phyloP scores from a whole-genome alignment of 2,888 invertebrate genomes.

The Plagodis dolabraria region DNA sequence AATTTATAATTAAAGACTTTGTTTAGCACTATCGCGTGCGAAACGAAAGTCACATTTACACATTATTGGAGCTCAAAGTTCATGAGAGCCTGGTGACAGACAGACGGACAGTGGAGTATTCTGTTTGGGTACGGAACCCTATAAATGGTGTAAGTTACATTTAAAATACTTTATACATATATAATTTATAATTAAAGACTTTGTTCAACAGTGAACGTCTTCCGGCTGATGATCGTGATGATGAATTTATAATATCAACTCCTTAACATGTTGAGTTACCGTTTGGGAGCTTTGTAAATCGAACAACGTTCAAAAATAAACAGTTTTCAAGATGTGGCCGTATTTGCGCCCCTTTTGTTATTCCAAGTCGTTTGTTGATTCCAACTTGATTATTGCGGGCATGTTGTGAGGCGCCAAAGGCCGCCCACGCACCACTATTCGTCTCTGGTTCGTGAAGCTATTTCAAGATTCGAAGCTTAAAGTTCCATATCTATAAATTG shows the following conservation, averaged over 20 bases:
- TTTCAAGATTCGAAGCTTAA: constrained; percentile 5
- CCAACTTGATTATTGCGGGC: constrained; percentile 51
- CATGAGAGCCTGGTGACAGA: too few species aligned
- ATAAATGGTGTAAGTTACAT: not conserved
- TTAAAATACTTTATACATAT: too few species aligned
- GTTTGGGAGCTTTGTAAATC: constrained; percentile 8
- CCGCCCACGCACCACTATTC: constrained; percentile 25
- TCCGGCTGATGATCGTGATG: too few species aligned
- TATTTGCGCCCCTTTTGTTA: constrained; percentile 27
- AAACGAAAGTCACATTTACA: too few species aligned
- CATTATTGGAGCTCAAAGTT: too few species aligned
- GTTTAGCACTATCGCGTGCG: too few species aligned
- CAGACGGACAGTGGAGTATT: not conserved
- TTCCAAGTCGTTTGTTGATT: constrained; percentile 19
- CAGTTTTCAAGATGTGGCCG: constrained; percentile 22
- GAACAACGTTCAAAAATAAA: constrained; percentile 34
- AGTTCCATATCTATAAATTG: not conserved
- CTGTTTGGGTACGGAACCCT: not conserved
- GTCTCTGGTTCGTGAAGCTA: constrained; percentile 22
- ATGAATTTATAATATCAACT: not conserved
- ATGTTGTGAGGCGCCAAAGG: constrained; percentile 38
- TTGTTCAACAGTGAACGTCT: too few species aligned
- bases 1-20: too few species aligned
- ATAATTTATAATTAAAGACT: too few species aligned
- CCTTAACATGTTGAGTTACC: not conserved